Conservation (phyloP, 2,888 invertebrate genomes). For the Drosophila nr. perissopoda region DNA sequence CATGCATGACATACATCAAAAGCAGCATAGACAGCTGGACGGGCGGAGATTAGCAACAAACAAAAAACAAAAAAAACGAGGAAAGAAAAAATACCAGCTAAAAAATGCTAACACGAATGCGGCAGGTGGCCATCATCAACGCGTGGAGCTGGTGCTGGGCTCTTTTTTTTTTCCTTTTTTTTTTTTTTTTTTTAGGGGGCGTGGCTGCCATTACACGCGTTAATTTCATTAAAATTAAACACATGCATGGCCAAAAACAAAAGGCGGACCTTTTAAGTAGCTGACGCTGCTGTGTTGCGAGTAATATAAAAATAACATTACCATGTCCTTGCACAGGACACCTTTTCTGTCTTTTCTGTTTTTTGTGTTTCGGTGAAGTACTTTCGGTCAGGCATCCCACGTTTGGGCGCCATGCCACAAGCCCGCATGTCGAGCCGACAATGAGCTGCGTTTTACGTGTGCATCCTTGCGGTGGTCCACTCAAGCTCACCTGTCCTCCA, state of each 20-base stretch:
- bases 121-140: slow-evolving; percentile 24
- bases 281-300: slow-evolving; percentile 36
- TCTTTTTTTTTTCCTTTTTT: neutral
- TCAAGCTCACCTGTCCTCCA: slow-evolving; percentile 22
- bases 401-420: slow-evolving; percentile 15
- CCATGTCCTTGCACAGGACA: slow-evolving; percentile 69
- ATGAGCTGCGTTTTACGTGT: slow-evolving; percentile 76
- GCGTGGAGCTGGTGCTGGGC: neutral
- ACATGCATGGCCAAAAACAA: slow-evolving; percentile 82
- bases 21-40: slow-evolving; percentile 52
- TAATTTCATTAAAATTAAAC: slow-evolving; percentile 84
- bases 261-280: slow-evolving; percentile 64
- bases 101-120: slow-evolving; percentile 34
- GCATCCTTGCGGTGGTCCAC: slow-evolving; percentile 70
- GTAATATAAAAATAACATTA: slow-evolving; percentile 81
- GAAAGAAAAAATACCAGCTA: neutral
- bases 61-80: slow-evolving; percentile 9
- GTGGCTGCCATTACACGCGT: slow-evolving; percentile 75
- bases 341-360: slow-evolving; percentile 49
- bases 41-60: slow-evolving; percentile 48
- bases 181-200: slow-evolving; percentile 33
- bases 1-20: slow-evolving; percentile 76
- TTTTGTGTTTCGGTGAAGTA: slow-evolving; percentile 42
- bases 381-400: slow-evolving; percentile 64
- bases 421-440: slow-evolving; percentile 59